Conservation (phyloP, 2,113 vertebrate genomes). For the Pholis gunnellus region DNA sequence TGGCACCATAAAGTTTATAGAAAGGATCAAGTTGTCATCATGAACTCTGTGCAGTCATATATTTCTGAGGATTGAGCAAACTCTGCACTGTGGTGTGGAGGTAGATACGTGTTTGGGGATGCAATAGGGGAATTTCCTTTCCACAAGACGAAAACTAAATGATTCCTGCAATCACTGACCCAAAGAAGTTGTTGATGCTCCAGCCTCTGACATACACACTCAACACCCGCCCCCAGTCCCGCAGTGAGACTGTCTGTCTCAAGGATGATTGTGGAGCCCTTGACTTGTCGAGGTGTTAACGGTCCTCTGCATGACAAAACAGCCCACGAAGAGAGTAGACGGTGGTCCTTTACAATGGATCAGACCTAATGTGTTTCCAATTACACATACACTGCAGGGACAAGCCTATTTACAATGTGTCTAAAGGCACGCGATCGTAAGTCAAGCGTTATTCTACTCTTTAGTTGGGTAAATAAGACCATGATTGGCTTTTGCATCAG, state of each 20-base stretch:
- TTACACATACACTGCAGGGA: slow-evolving; percentile 40
- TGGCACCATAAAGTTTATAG: slow-evolving; percentile 40
- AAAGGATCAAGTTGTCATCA: slow-evolving; percentile 52
- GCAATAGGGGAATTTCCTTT: slow-evolving; percentile 16
- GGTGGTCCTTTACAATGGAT: slow-evolving; percentile 60
- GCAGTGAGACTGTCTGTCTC: slow-evolving; percentile 64
- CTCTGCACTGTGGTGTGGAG: not conserved
- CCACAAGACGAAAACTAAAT: not conserved
- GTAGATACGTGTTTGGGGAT: slow-evolving; percentile 11
- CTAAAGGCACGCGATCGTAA: slow-evolving; percentile 28
- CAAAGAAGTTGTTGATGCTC: not conserved
- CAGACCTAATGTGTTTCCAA: slow-evolving; percentile 61
- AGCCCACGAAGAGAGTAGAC: slow-evolving; percentile 44
- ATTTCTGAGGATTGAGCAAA: slow-evolving; percentile 13
- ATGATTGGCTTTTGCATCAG: slow-evolving; percentile 7
- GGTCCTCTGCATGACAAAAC: slow-evolving; percentile 77
- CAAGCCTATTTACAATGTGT: slow-evolving; percentile 45
- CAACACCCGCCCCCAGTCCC: not conserved
- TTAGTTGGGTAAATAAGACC: slow-evolving; percentile 39
- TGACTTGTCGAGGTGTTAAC: slow-evolving; percentile 73
- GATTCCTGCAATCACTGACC: not conserved
- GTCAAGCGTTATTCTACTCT: slow-evolving; percentile 20
- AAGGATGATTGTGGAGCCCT: slow-evolving; percentile 46
- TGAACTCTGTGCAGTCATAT: slow-evolving; percentile 16
- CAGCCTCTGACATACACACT: slow-evolving; percentile 4